Conservation (phyloP, 1,140 invertebrate species). For the Bombus picipes region DNA sequence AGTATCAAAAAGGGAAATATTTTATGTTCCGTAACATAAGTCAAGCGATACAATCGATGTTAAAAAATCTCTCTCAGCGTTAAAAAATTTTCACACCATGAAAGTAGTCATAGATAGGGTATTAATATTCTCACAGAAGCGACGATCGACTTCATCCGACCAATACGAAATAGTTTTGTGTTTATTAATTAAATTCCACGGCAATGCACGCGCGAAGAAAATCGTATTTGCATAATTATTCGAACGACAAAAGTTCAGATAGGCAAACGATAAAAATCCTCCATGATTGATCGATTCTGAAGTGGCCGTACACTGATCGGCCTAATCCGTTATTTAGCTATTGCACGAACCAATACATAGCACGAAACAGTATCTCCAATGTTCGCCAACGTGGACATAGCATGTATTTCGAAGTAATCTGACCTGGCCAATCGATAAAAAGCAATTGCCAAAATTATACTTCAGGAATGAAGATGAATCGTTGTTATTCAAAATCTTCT, state of each 20-base stretch:
- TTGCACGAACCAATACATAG: slow-evolving; percentile 28
- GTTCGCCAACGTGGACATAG: background rate
- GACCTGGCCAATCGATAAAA: slow-evolving; percentile 60
- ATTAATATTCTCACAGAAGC: too few relatives aligned
- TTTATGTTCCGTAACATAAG: background rate
- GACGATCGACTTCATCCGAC: background rate
- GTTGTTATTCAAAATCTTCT: slow-evolving; percentile 25
- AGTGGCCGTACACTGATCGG: background rate
- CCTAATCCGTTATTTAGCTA: slow-evolving; percentile 50
- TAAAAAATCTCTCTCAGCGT: background rate
- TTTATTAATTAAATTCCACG: background rate
- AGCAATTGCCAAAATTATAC: slow-evolving; percentile 67
- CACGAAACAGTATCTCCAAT: slow-evolving; percentile 14
- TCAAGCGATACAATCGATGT: background rate
- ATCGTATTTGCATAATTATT: background rate
- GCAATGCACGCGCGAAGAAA: background rate
- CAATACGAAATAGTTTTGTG: background rate
- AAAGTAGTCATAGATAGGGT: background rate
- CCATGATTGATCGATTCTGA: background rate
- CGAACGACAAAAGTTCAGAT: background rate
- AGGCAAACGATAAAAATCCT: background rate
- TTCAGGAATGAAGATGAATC: slow-evolving; percentile 59
- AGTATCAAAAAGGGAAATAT: background rate
- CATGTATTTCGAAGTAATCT: slow-evolving; percentile 29
- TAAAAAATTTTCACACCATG: background rate